Percentiles rank a stretch among this genome's conserved stretches.
These are phyloP conservation scores for Manduca sexta DNA, from an alignment of 1,140 invertebrate species.

Conservation along the genomic window DNA sequence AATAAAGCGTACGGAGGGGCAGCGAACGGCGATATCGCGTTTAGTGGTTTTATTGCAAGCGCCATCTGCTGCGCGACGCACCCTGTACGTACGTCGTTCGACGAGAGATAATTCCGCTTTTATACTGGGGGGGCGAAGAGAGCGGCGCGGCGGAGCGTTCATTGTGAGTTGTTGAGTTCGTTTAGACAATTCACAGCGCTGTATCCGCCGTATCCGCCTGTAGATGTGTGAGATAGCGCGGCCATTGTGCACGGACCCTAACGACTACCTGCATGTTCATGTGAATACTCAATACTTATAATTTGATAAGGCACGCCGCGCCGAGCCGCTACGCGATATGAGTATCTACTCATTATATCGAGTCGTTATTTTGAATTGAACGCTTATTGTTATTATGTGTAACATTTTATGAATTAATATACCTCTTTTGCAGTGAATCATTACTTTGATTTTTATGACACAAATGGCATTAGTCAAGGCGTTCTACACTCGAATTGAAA, in stretches of 20 bases:
- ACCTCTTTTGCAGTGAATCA: no score
- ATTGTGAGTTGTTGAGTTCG: constrained; percentile 58
- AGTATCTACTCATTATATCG: no score
- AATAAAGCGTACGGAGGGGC: constrained; percentile 64
- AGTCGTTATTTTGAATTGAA: no score
- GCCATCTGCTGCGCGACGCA: constrained; percentile 63
- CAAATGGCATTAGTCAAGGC: no score
- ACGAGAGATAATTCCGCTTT: constrained; percentile 67
- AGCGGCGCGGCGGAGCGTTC: constrained; percentile 28
- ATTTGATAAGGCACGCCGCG: constrained; percentile 33
- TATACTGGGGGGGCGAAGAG: constrained; percentile 36
- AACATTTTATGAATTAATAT: no score
- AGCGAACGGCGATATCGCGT: constrained; percentile 63
- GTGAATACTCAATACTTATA: constrained; percentile 40
- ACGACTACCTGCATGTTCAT: constrained; percentile 40
- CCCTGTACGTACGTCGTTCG: constrained; percentile 36
- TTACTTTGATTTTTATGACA: no score
- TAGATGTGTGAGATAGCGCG: constrained; percentile 51
- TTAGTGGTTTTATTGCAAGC: constrained; percentile 73
- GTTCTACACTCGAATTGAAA: no score
- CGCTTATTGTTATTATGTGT: no score
- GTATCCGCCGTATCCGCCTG: constrained; percentile 46
- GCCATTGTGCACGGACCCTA: constrained; percentile 49
- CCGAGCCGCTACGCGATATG: background rate
- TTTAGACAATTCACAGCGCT: constrained; percentile 60